phyloP scores from a whole-genome alignment of 2,113 vertebrate species.

The Trinectes maculatus region DNA sequence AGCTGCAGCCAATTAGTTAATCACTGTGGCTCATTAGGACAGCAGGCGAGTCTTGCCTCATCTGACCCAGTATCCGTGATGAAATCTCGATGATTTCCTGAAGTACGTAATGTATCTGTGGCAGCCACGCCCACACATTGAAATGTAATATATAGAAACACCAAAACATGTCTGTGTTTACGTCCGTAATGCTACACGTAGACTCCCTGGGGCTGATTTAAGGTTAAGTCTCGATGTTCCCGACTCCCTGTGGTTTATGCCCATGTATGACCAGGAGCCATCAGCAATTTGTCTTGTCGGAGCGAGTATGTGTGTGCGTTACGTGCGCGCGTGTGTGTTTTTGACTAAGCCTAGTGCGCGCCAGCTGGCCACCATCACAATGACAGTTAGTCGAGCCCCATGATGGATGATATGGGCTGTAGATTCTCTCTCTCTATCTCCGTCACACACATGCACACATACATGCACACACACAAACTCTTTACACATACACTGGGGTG shows the following conservation, averaged over 20 bases:
- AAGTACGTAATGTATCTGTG: conserved; percentile 14
- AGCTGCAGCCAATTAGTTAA: conserved; percentile 51
- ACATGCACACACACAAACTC: conserved; percentile 33
- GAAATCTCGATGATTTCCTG: conserved; percentile 38
- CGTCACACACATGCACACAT: conserved; percentile 15
- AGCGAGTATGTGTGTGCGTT: conserved; percentile 37
- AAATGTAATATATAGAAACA: too few relatives aligned
- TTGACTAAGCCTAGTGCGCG: conserved; percentile 25
- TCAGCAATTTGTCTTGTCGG: conserved; percentile 74
- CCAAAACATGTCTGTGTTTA: conserved; percentile 27
- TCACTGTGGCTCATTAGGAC: conserved; percentile 43
- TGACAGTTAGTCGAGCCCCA: conserved; percentile 68
- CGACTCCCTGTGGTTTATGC: conserved; percentile 47
- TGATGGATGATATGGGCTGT: conserved; percentile 71
- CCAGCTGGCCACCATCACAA: conserved; percentile 70
- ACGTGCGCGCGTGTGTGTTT: conserved; percentile 17
- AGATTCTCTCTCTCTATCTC: conserved; percentile 46
- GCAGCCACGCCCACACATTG: not conserved
- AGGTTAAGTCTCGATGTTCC: conserved; percentile 66
- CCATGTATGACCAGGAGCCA: conserved; percentile 46
- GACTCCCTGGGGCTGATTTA: conserved; percentile 64
- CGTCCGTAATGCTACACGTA: conserved; percentile 38
- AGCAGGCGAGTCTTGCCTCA: conserved; percentile 22
- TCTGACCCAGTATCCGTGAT: conserved; percentile 41
- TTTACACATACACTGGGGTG: conserved; percentile 11